Percentiles rank a stretch among this genome's conserved stretches.
These are phyloP conservation scores for Ploceus nigricollis DNA, from an alignment of 2,113 vertebrate genomes.

Conservation along the genomic window DNA sequence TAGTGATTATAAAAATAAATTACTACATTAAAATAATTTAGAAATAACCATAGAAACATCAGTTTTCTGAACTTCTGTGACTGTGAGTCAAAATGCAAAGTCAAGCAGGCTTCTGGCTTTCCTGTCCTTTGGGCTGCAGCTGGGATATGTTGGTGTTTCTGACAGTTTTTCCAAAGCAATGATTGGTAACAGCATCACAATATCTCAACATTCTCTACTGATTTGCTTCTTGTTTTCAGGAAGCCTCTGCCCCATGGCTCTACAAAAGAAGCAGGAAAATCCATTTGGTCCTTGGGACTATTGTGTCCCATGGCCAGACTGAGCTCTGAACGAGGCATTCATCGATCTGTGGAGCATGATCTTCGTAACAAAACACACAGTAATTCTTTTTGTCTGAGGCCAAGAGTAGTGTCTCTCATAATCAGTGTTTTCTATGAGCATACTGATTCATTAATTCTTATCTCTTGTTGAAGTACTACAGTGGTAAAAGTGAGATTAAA, in stretches of 20 bases:
- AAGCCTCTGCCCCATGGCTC: neutral
- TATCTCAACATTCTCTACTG: neutral
- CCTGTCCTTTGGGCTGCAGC: neutral
- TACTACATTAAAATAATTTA: neutral
- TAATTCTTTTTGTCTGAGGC: neutral
- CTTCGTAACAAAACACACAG: neutral
- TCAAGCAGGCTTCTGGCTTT: neutral
- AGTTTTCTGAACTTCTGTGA: neutral
- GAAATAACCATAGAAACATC: neutral
- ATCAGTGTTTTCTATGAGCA: neutral
- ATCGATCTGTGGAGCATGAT: neutral
- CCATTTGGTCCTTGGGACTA: neutral
- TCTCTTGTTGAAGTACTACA: neutral
- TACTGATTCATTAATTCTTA: neutral
- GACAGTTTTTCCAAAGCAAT: neutral
- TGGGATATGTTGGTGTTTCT: neutral
- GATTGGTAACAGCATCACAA: fast-evolving
- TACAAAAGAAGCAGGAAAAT: slow-evolving; percentile 7
- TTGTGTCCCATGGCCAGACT: neutral
- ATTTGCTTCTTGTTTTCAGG: neutral
- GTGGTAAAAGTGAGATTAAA: neutral
- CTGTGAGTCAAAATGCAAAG: neutral
- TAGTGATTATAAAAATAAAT: neutral
- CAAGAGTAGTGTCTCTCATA: neutral
- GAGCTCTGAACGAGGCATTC: neutral